These are phyloP conservation scores for Gadopsis marmoratus DNA, from an alignment of 2,797 vertebrate genomes.

Conservation along the genomic window DNA sequence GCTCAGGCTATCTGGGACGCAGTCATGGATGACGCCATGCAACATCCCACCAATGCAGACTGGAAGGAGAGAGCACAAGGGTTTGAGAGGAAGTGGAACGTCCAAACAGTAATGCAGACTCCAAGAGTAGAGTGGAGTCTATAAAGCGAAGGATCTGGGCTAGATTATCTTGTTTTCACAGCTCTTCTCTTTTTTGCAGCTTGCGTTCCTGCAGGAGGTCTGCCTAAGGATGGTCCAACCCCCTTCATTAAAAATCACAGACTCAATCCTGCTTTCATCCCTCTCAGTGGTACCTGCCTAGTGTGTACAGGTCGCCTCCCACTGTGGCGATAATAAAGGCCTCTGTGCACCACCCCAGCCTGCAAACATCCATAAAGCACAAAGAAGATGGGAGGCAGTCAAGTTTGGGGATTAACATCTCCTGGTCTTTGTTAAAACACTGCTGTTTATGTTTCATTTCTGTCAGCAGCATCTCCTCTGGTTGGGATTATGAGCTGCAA, in stretches of 20 bases:
- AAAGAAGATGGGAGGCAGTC: not conserved
- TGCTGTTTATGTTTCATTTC: constrained; percentile 1
- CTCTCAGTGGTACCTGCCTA: constrained; percentile 24
- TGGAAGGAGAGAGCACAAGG: no score
- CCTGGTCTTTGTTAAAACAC: not conserved
- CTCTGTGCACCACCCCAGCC: not conserved
- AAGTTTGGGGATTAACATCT: not conserved
- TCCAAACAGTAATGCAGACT: not conserved
- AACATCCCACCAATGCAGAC: not conserved
- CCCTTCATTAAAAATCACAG: constrained; percentile 57
- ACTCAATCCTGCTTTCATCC: constrained; percentile 27
- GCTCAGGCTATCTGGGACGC: not conserved
- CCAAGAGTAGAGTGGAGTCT: constrained; percentile 22
- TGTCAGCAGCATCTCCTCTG: constrained; percentile 4
- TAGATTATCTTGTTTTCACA: constrained; percentile 59
- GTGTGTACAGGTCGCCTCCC: constrained; percentile 20
- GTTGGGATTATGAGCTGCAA: constrained; percentile 32
- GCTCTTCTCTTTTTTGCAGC: constrained; percentile 32
- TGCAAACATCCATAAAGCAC: constrained; percentile 14
- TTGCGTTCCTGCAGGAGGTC: constrained; percentile 39
- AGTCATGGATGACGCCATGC: not conserved
- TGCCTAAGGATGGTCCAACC: constrained; percentile 43
- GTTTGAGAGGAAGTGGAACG: not conserved
- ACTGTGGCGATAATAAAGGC: constrained; percentile 13
- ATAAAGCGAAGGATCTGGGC: constrained; percentile 36